A percentile compares a stretch with the other conserved stretches of the same genome.
Evolutionary conservation across 2,797 vertebrate species (phyloP).

Genomic region (Sebastes trivittatus): DNA sequence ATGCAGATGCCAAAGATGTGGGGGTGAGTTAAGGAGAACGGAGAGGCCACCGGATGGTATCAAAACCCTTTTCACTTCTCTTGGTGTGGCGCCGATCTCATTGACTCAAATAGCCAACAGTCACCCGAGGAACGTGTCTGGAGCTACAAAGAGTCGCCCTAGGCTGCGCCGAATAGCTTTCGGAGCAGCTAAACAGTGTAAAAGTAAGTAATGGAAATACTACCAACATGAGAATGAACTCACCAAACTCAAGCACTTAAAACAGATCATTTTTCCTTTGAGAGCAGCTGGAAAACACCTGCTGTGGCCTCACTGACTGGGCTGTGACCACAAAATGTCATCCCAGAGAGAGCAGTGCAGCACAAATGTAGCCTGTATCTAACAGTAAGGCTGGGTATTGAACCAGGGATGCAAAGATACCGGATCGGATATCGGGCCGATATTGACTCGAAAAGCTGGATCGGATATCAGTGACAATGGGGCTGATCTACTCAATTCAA

Average conservation of each 20-base stretch:
- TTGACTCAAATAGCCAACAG: conserved; percentile 18
- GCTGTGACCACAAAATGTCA: background rate
- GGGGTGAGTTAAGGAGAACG: conserved; percentile 47
- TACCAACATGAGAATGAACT: background rate
- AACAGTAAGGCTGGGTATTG: background rate
- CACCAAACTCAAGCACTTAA: background rate
- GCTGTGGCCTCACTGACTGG: background rate
- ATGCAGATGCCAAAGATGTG: conserved; percentile 60
- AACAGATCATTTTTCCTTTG: background rate
- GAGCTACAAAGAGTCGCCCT: conserved; percentile 11
- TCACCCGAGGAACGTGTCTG: conserved; percentile 17
- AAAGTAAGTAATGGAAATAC: background rate
- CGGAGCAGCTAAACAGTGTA: background rate
- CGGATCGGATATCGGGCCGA: too few relatives aligned
- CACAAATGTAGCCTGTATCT: background rate
- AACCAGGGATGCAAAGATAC: too few relatives aligned
- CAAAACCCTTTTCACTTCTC: conserved; percentile 47
- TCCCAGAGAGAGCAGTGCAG: background rate
- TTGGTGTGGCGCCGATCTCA: conserved; percentile 41
- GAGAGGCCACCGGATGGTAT: conserved; percentile 38
- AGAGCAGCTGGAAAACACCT: background rate
- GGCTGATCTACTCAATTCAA: too few relatives aligned
- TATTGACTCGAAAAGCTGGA: too few relatives aligned
- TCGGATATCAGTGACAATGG: too few relatives aligned
- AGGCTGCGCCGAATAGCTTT: background rate